Base-by-base conservation (phyloP, 2,888 invertebrate species). In the Amphipoea lucens region DNA sequence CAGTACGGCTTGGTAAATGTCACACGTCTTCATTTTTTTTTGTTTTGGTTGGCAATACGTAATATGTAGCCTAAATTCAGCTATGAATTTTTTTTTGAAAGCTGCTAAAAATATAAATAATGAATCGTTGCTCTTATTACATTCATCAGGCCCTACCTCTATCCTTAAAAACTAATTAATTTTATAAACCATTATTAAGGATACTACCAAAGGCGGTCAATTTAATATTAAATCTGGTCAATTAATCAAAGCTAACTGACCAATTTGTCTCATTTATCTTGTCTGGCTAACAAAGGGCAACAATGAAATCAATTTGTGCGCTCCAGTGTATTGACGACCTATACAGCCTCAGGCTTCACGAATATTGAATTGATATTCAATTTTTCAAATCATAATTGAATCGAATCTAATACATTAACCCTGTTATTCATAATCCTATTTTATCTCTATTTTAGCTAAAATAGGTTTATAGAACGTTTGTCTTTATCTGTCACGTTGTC, bases 231-330 rank as follows among this genome's bases (percentile, higher is more conserved):
- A 72, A 74, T n/a, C 12, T 48, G 72, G 11, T 86, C 74, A 73
- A 88, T 90, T 81, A 88, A 90, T 90, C 87, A 84, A 68, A 76
- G 40, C 12, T 54, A 70, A 84, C 48, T 77, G 79, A 60, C 69
- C 85, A 82, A 84, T 90, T 81, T 74, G 74, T 81, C 66, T 84
- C 81, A 79, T 89, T 87, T 76, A 87, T 87, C 87, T 70, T 88
- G 81, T 81, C 89, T 71, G 45, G 51, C 72, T 68, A 78, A 87
- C 85, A 90, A 84, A 88, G 54, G 77, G 54, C 40, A 71, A 79
- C 66, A 82, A 83, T 79, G 51, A 75, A 86, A 84, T 76, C 75
- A 76, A 81, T 88, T 86, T 74, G 73, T 76, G 63, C 17, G 29
- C 62, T 40, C 48, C 67, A 85, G 87, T 57, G 42, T 70, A 87